A percentile compares a stretch with the other conserved stretches of the same genome.
Evolutionary conservation across 2,113 vertebrate genomes (phyloP).

Genomic region (Ciconia boyciana): DNA sequence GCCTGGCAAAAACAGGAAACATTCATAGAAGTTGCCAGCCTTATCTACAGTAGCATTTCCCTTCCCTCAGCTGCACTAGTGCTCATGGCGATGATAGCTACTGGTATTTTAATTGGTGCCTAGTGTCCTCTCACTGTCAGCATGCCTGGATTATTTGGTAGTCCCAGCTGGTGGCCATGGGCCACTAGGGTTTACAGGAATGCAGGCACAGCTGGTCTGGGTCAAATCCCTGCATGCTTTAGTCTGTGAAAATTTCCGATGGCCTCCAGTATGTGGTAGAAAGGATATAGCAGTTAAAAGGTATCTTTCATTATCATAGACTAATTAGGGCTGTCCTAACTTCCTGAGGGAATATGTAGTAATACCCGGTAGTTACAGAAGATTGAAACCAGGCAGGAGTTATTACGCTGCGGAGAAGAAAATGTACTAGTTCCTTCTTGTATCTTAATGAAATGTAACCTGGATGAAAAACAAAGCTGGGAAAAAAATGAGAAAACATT

Average conservation of each 20-base stretch:
- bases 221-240: background rate
- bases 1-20: background rate
- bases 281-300: background rate
- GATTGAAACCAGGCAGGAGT: background rate
- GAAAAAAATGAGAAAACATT: background rate
- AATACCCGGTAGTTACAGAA: background rate
- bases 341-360: constrained; percentile 7
- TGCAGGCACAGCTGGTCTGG: background rate
- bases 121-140: background rate
- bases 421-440: background rate
- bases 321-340: constrained; percentile 19
- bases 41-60: background rate
- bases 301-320: background rate
- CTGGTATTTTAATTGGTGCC: background rate
- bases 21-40: background rate
- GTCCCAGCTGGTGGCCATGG: background rate
- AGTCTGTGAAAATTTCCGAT: background rate
- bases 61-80: background rate
- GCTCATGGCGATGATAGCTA: background rate
- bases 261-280: background rate
- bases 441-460: background rate
- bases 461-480: background rate
- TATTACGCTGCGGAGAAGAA: background rate
- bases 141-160: background rate
- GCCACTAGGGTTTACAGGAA: background rate